A percentile compares a stretch with the other conserved stretches of the same genome.
These are phyloP conservation scores for Pogona vitticeps DNA, from an alignment of 2,113 vertebrate genomes.

Conservation along the genomic window DNA sequence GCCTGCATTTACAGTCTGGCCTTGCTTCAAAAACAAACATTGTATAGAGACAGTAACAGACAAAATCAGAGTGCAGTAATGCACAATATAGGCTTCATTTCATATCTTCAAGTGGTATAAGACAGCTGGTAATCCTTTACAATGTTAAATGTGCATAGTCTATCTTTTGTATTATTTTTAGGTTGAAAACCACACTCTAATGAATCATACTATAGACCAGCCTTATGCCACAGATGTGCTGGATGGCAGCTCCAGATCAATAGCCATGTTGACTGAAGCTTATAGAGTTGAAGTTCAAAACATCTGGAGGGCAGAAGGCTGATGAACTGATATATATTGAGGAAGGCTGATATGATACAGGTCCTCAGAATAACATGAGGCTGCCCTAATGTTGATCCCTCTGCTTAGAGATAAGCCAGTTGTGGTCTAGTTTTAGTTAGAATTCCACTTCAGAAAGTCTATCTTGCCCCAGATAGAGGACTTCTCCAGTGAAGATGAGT, in stretches of 20 bases:
- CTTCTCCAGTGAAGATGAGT: too few species aligned
- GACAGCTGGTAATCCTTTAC: neutral
- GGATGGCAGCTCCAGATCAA: neutral
- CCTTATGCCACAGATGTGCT: neutral
- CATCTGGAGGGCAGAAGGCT: neutral
- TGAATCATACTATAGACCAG: neutral
- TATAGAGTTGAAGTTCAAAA: neutral
- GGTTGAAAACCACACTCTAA: neutral
- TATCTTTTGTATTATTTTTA: neutral
- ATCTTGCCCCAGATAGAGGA: too few species aligned
- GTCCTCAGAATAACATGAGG: neutral
- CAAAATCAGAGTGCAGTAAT: neutral
- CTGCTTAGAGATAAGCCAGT: neutral
- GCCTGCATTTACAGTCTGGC: neutral
- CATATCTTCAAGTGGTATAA: neutral
- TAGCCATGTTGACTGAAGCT: neutral
- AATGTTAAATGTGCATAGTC: neutral
- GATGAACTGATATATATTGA: neutral
- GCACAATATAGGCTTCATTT: neutral
- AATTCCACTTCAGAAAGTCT: neutral
- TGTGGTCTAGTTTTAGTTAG: neutral
- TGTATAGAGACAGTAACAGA: neutral
- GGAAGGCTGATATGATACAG: too few species aligned
- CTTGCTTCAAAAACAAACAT: neutral
- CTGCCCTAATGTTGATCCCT: neutral